Evolutionary conservation across 2,888 invertebrate genomes (phyloP), one percentile per base, ranked within the genome.

Genomic region (Andrena praecox): DNA sequence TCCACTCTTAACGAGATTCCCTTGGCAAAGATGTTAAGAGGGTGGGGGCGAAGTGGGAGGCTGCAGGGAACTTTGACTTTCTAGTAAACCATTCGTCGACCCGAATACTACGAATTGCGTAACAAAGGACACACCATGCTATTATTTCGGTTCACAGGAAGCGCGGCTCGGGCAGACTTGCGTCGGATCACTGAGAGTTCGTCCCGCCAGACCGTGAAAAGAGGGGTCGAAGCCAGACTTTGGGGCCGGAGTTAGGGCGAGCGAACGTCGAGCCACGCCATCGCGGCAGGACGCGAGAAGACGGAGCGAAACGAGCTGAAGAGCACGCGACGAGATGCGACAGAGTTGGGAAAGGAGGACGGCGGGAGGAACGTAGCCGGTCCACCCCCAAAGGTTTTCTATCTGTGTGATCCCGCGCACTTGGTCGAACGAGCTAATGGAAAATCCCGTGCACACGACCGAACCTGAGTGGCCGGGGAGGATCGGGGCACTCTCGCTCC

Each of bases 401-500:
- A 80, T 80, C 74, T 82, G 87, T 90, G 78, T 89, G 91, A 91
- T 91, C 88, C 78, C 87, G 88, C 88, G 90, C 89, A 91, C 89
- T 91, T 85, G 90, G 79, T 90, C 86, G 86, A 90, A 82, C 84
- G 90, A 85, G 84, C 88, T 85, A 85, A 91, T 90, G 85, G 80
- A 88, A 87, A 84, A 72, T 89, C 78, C 78, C 72, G 74, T 88
- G 87, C 85, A 87, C 87, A 88, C 88, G 85, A 84, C 72, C 82
- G 84, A 80, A 82, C 75, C 80, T 54, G 73, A 82, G 68, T 5
- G 42, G 69, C 82, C 56, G 0, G 63, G 77, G 75, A 84, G 82
- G 80, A 84, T 82, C 80, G 76, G 42, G 81, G 82, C 73, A 85
- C 89, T 88, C 81, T 88, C 87, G 88, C 88, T 88, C 59, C 81